Evolutionary conservation across 2,888 invertebrate species (phyloP).

Genomic region (Drosophila nr. fundita): DNA sequence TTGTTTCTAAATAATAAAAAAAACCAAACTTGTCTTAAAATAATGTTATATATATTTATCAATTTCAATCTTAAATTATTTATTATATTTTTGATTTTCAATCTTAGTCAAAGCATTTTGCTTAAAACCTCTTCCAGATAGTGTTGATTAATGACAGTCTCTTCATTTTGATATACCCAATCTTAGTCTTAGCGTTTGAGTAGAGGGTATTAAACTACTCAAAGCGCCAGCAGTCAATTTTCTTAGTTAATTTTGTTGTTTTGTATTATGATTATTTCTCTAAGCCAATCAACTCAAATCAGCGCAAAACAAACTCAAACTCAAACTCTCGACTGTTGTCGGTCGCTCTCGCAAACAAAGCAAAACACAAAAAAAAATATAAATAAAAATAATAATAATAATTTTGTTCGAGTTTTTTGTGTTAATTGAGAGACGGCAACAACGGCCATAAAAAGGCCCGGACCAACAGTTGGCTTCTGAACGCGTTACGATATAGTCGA

Average conservation of each 20-base stretch:
- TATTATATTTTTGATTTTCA: not conserved
- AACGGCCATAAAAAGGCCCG: constrained; percentile 63
- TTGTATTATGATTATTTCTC: constrained; percentile 4
- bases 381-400: constrained; percentile 17
- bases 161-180: not conserved
- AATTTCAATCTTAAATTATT: not conserved
- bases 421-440: constrained; percentile 46
- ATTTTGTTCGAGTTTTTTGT: constrained; percentile 40
- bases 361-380: not conserved
- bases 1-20: too few relatives aligned
- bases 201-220: constrained; percentile 28
- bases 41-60: not conserved
- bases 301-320: constrained; percentile 46
- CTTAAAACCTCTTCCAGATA: too few relatives aligned
- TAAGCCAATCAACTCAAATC: constrained; percentile 23
- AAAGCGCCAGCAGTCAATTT: constrained; percentile 25
- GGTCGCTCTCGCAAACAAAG: constrained; percentile 7
- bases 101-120: too few relatives aligned
- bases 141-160: too few relatives aligned
- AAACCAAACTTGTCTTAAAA: too few relatives aligned
- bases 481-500: constrained; percentile 53
- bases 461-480: constrained; percentile 47
- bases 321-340: constrained; percentile 13
- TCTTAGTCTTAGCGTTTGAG: not conserved
- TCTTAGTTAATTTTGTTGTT: constrained; percentile 32